Conservation (phyloP, 2,113 vertebrate genomes). For the Ptychochromis oligacanthus region DNA sequence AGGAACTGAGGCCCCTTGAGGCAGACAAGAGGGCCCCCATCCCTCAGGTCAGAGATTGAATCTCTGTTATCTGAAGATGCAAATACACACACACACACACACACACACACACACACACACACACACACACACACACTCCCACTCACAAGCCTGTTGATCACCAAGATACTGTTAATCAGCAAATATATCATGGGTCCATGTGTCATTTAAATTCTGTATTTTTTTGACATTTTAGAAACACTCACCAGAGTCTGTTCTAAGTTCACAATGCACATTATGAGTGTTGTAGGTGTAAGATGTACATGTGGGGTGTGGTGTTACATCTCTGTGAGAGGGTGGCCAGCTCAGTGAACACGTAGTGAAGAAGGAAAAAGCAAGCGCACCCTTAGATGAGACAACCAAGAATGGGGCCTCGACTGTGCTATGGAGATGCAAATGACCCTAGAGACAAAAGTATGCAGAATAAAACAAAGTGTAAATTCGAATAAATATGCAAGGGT, state of each 20-base stretch:
- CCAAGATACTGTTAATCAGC: background rate
- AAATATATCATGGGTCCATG: background rate
- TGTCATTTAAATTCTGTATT: background rate
- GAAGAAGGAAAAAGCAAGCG: background rate
- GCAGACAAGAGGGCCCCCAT: background rate
- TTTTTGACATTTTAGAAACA: background rate
- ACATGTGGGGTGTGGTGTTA: background rate
- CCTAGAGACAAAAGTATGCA: constrained; percentile 20
- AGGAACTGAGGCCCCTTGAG: constrained; percentile 16
- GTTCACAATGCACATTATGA: background rate
- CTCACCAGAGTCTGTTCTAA: background rate
- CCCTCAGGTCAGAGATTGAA: constrained; percentile 56
- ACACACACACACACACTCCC: background rate
- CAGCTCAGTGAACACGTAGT: background rate
- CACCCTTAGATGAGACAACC: background rate
- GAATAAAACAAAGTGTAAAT: constrained; percentile 15
- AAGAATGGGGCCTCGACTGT: background rate
- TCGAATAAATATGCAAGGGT: constrained; percentile 45
- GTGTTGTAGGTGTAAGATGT: background rate
- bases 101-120: background rate
- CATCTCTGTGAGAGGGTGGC: background rate
- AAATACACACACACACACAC: background rate
- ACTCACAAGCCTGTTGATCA: constrained; percentile 27
- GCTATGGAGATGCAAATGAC: constrained; percentile 62
- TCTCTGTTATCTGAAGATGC: constrained; percentile 31